Evolutionary conservation across 2,797 vertebrate genomes (phyloP), one percentile per base, ranked within the genome.

Genomic region (Podarcis lilfordi): DNA sequence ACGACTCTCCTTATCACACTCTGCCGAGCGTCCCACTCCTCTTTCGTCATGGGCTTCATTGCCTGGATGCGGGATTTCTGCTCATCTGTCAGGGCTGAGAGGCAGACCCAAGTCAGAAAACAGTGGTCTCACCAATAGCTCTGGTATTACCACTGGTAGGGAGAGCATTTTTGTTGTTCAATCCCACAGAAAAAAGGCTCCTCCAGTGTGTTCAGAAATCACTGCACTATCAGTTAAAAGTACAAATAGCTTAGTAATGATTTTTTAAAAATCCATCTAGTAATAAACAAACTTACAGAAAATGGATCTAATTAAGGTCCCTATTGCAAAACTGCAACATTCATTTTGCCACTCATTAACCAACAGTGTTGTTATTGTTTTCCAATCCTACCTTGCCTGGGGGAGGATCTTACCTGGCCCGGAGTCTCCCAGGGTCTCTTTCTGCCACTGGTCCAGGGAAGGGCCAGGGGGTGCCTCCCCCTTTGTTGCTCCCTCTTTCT

Each of bases 31-130:
- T 99, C 98, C 92, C 99, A 99, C 90, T 99, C 99, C 88, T 99
- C 98, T 94, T 99, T 99, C 1, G 98, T 99, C 96, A 99, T 97
- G 0, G 99, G 99, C 88, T 98, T 98, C 97, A 98, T 99, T 0
- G 98, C 99, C 95, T 98, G 97, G 88, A 99, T 97, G n/a, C 98
- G 97, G 74, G 98, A 98, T 78, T 99, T 99, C 96, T 99, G 99
- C 69, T 99, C 98, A 0, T 99, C 99, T 0, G 99, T 99, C 97
- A 99, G 97, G 29, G 93, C 99, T 99, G 93, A 59, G 94, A 85
- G 0, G 72, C 50, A 86, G n/a, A 0, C n/a, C 10, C 68, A 11
- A 3, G 19, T 88, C 35, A 78, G 81, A 64, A 35, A 27, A 64
- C 0, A 29, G 76, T 19, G 0, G 0, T 0, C 82, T n/a, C 0